Evolutionary conservation across 2,113 vertebrate species (phyloP), one percentile per base, ranked within the genome.

Genomic region (Himantopus leucocephalus): DNA sequence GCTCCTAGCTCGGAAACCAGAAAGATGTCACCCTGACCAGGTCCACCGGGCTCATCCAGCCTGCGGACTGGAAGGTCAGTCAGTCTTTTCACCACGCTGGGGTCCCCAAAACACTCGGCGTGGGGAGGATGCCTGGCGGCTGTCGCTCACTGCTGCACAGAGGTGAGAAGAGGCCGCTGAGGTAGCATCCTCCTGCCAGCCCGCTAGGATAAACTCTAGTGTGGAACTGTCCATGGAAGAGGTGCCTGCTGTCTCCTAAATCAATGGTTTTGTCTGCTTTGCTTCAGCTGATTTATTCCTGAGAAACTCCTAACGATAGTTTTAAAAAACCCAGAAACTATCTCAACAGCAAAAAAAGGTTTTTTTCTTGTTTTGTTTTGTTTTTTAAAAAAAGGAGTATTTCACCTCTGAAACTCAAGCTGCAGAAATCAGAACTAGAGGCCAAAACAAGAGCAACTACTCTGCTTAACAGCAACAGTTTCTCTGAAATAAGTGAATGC

Each of bases 231-330:
- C 88, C 4, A 7, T 3, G 23, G 39, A 68, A 92, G 78, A 88
- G 81, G 48, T 60, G 83, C 55, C 85, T 72, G 73, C 62, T 94
- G 66, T 50, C 84, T 92, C 72, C 41, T 41, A 63, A 50, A 50
- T 8, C 0, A 17, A 71, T 72, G 70, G 68, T 50, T 82, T 70
- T 59, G 41, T 66, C 88, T 81, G 85, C 84, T 93, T 92, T 78
- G 87, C 58, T 95, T 87, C 94, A 80, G 88, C 64, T 56, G 12
- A 66, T 92, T 96, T 95, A 90, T 96, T 96, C 91, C 92, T 96
- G 96, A 96, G 91, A 96, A 96, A 96, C 81, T 95, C 79, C 43
- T 92, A 95, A 88, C 3, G 6, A 77, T 63, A 94, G 89, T 76
- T 76, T 95, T 59, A 72, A 96, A 95, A 94, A 88, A 71, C 41